phyloP scores from a whole-genome alignment of 1,140 invertebrate species.

The Nylanderia fulva region DNA sequence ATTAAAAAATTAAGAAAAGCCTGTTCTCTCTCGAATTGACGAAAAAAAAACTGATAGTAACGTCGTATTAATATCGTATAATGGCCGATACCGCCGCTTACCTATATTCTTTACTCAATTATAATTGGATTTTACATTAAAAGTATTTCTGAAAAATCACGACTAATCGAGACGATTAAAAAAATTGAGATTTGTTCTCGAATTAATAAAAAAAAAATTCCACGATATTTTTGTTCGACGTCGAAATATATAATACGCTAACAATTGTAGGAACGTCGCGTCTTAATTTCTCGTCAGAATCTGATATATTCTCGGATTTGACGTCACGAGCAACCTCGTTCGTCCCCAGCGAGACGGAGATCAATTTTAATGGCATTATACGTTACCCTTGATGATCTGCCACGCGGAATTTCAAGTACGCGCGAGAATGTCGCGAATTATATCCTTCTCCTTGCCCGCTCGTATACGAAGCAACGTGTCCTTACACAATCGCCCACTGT shows the following conservation, averaged over 20 bases:
- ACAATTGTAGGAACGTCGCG: not conserved
- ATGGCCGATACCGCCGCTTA: not conserved
- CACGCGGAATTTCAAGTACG: slow-evolving; percentile 66
- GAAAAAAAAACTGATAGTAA: not conserved
- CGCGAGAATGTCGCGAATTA: slow-evolving; percentile 47
- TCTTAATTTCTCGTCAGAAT: not conserved
- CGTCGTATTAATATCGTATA: not conserved
- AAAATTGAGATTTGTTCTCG: not conserved
- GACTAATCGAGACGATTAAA: not conserved
- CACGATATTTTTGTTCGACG: not conserved
- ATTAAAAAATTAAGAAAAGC: not conserved
- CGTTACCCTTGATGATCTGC: slow-evolving; percentile 67
- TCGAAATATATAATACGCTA: not conserved
- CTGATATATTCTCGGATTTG: slow-evolving; percentile 12
- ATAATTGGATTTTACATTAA: not conserved
- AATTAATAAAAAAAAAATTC: not conserved
- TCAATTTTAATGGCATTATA: slow-evolving; percentile 68
- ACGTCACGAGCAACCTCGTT: slow-evolving; percentile 62
- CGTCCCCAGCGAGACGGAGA: slow-evolving; percentile 55
- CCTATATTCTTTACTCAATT: not conserved
- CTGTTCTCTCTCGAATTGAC: not conserved
- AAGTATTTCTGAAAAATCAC: not conserved
- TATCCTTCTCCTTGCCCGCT: slow-evolving; percentile 39
- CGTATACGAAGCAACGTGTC: slow-evolving; percentile 46
- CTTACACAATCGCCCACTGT: slow-evolving; percentile 39